Percentiles rank a stretch among this genome's conserved stretches.
Evolutionary conservation across 2,797 vertebrate genomes (phyloP).

Genomic region (Allobates femoralis): DNA sequence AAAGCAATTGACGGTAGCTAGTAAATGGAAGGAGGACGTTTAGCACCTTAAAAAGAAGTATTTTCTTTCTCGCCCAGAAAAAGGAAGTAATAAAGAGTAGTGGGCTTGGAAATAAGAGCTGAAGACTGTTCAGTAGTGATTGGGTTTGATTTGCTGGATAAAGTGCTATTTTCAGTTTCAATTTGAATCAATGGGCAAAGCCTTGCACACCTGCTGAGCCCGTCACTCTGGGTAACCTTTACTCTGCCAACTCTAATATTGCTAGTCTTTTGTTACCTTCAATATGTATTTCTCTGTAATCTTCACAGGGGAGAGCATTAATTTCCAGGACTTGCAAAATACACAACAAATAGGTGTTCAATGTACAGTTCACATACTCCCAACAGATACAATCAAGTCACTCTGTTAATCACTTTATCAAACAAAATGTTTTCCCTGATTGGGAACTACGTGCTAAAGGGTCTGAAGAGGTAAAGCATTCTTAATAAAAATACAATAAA

Average conservation of each 20-base stretch:
- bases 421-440: neutral
- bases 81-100: slow-evolving; percentile 72
- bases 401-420: neutral
- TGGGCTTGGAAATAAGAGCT: slow-evolving; percentile 73
- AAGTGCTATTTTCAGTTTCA: slow-evolving; percentile 82
- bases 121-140: slow-evolving; percentile 74
- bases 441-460: neutral
- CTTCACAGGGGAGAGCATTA: slow-evolving; percentile 53
- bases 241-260: slow-evolving; percentile 65
- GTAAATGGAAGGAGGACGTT: slow-evolving; percentile 64
- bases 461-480: too few relatives aligned
- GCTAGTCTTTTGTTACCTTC: slow-evolving; percentile 66
- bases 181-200: slow-evolving; percentile 79
- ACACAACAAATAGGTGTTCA: slow-evolving; percentile 20
- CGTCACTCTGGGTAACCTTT: slow-evolving; percentile 71
- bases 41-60: slow-evolving; percentile 56
- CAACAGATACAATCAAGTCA: neutral
- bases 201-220: slow-evolving; percentile 74
- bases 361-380: slow-evolving; percentile 3
- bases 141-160: slow-evolving; percentile 80
- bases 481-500: too few relatives aligned
- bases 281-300: slow-evolving; percentile 62
- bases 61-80: slow-evolving; percentile 67
- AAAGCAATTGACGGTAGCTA: slow-evolving; percentile 42
- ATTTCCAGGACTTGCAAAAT: slow-evolving; percentile 48